These are phyloP conservation scores for Drosophila leonis DNA, from an alignment of 2,888 invertebrate species.

Conservation along the genomic window DNA sequence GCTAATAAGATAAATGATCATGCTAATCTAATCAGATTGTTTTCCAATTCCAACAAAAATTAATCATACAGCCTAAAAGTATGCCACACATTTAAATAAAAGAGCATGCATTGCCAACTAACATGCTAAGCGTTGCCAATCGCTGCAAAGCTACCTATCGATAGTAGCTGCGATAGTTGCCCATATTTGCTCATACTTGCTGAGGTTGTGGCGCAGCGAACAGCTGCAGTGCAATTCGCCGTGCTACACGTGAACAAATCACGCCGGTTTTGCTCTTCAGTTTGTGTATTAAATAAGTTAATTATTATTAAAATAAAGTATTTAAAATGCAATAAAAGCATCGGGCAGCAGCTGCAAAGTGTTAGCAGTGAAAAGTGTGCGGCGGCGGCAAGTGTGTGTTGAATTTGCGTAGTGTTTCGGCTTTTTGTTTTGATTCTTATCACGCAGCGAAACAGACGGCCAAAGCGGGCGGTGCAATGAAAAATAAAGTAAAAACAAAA, in stretches of 20 bases:
- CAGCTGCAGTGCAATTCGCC: constrained; percentile 31
- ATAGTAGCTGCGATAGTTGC: constrained; percentile 14
- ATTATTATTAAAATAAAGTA: not conserved
- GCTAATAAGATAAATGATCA: not conserved
- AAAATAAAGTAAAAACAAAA: constrained; percentile 74
- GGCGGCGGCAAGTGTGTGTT: not conserved
- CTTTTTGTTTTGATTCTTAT: constrained; percentile 83
- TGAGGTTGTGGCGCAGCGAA: constrained; percentile 42
- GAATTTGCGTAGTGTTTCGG: constrained; percentile 58
- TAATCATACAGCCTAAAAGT: constrained; percentile 4
- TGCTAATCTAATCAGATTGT: not conserved
- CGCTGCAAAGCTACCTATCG: constrained; percentile 6
- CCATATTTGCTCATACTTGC: constrained; percentile 8
- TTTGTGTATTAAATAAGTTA: not conserved
- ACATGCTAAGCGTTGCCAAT: constrained; percentile 13
- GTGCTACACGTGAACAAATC: not conserved
- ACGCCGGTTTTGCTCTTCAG: constrained; percentile 3
- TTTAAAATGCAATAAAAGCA: not conserved
- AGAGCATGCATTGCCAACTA: constrained; percentile 33
- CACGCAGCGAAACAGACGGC: constrained; percentile 60
- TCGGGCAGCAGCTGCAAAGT: too few species aligned
- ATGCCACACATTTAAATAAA: constrained; percentile 2
- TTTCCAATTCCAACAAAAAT: not conserved
- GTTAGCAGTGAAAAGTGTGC: not conserved
- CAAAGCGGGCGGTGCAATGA: constrained; percentile 53